Evolutionary conservation across 2,888 invertebrate genomes (phyloP).

Genomic region (Willowsia nigromaculata): DNA sequence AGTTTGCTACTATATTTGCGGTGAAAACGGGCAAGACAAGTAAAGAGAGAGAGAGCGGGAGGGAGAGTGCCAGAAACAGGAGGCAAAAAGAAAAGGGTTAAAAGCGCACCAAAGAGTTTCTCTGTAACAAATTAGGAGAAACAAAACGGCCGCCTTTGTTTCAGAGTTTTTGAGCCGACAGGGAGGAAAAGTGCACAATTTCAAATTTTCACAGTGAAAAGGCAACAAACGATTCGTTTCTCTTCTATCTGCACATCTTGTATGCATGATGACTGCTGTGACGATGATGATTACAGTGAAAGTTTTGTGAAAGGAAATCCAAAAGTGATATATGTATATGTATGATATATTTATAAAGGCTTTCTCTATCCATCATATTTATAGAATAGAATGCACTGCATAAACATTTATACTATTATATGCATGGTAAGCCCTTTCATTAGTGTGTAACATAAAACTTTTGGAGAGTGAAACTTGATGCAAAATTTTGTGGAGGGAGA

Average conservation of each 20-base stretch:
- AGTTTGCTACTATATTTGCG: not conserved
- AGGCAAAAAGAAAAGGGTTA: constrained; percentile 26
- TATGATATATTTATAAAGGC: not conserved
- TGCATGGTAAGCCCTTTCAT: not conserved
- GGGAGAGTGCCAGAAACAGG: constrained; percentile 22
- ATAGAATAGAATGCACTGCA: not conserved
- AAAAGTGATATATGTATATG: constrained; percentile 8
- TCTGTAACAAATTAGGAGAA: constrained; percentile 41
- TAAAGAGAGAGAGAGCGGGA: too few species aligned
- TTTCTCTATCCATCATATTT: not conserved
- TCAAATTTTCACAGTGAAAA: not conserved
- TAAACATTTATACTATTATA: too few species aligned
- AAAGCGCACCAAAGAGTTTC: constrained; percentile 27
- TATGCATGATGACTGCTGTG: not conserved
- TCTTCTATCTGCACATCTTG: not conserved
- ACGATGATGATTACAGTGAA: not conserved
- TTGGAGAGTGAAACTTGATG: constrained; percentile 47
- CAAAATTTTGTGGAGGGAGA: constrained; percentile 26
- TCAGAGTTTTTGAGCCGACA: not conserved
- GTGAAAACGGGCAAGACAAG: not conserved
- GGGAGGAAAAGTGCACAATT: constrained; percentile 17
- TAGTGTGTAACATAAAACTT: constrained; percentile 46
- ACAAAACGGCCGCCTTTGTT: constrained; percentile 24
- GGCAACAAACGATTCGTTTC: not conserved
- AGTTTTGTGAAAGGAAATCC: constrained; percentile 2